phyloP scores from a whole-genome alignment of 2,888 invertebrate species.

The Bugula neritina region DNA sequence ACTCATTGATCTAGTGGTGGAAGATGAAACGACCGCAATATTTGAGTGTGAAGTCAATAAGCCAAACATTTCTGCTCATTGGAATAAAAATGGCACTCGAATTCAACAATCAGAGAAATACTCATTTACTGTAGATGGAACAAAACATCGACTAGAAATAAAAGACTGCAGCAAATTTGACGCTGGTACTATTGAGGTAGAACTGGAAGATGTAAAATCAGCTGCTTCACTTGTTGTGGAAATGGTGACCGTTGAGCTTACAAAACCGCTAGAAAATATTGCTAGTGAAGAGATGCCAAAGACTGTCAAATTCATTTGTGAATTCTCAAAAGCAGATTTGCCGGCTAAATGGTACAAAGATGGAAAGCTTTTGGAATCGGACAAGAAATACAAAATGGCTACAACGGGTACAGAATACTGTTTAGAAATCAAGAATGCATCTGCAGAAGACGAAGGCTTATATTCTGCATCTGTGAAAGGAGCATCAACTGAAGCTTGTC shows the following conservation, averaged over 20 bases:
- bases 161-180: constrained; percentile 30
- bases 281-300: constrained; percentile 44
- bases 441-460: constrained; percentile 42
- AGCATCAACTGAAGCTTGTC: constrained; percentile 43
- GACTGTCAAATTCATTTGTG: constrained; percentile 25
- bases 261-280: constrained; percentile 40
- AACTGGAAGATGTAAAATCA: background rate
- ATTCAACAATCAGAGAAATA: constrained; percentile 34
- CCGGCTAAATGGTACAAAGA: constrained; percentile 58
- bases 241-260: constrained; percentile 41
- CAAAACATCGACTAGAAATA: constrained; percentile 38
- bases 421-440: constrained; percentile 9
- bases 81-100: constrained; percentile 36
- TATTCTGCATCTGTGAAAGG: constrained; percentile 43
- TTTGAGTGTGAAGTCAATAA: constrained; percentile 77
- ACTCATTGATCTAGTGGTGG: constrained; percentile 32
- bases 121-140: constrained; percentile 36
- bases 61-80: constrained; percentile 57
- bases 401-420: background rate
- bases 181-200: constrained; percentile 1
- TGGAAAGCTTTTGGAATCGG: constrained; percentile 4
- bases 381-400: background rate
- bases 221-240: constrained; percentile 22
- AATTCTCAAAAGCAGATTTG: constrained; percentile 16
- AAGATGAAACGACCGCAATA: constrained; percentile 35